Evolutionary conservation across 2,888 invertebrate genomes (phyloP).

Genomic region (Metellina segmentata): DNA sequence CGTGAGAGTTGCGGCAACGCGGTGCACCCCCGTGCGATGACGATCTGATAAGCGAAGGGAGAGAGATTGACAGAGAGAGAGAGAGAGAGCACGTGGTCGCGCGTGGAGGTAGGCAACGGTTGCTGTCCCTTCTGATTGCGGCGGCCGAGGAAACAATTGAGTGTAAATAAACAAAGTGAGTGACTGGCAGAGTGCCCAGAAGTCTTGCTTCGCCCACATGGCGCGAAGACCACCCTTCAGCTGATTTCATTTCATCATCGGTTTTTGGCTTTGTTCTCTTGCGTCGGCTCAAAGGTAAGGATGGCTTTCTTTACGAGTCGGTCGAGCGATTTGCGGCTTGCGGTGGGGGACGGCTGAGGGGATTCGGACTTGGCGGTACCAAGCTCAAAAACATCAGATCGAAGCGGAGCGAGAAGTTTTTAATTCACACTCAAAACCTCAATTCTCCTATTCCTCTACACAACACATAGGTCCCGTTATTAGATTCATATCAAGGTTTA

Average conservation of each 20-base stretch:
- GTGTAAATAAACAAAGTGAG: slow-evolving; percentile 71
- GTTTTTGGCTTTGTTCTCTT: background rate
- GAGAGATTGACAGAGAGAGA: background rate
- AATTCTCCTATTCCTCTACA: too few relatives aligned
- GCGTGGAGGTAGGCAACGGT: slow-evolving; percentile 14
- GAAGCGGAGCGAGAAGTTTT: background rate
- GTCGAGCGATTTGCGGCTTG: background rate
- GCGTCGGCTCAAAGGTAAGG: slow-evolving; percentile 44
- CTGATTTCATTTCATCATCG: slow-evolving; percentile 19
- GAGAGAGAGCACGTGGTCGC: slow-evolving; percentile 12
- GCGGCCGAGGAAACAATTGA: background rate
- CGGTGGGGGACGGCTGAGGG: background rate
- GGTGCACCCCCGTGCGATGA: background rate
- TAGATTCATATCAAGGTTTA: too few relatives aligned
- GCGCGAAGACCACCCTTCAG: slow-evolving; percentile 26
- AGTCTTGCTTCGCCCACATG: slow-evolving; percentile 58
- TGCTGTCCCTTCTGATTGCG: background rate
- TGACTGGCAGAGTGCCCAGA: slow-evolving; percentile 67
- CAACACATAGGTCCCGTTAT: too few relatives aligned
- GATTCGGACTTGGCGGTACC: background rate
- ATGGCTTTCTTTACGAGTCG: background rate
- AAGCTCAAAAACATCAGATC: background rate
- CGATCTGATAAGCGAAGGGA: background rate
- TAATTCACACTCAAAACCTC: too few relatives aligned
- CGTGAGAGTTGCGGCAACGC: background rate